Evolutionary conservation across 2,797 vertebrate genomes (phyloP).

Genomic region (Avahi laniger): DNA sequence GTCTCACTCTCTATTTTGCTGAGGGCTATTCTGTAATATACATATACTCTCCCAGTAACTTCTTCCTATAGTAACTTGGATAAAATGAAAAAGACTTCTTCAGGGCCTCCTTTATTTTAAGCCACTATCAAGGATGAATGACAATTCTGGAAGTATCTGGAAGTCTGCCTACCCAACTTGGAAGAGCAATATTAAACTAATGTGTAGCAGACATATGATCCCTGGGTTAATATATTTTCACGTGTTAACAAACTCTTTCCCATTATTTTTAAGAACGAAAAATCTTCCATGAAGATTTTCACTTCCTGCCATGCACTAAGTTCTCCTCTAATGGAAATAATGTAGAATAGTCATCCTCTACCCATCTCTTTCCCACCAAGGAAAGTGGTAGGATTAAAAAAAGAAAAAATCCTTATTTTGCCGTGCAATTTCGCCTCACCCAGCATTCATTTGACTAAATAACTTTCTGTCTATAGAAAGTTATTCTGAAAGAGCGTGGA

Average conservation of each 20-base stretch:
- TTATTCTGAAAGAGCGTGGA: not conserved
- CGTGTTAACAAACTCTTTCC: not conserved
- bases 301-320: not conserved
- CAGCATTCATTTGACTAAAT: not conserved
- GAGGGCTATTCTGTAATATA: not conserved
- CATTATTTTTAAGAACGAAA: constrained; percentile 58
- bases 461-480: not conserved
- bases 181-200: not conserved
- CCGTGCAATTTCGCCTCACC: constrained; percentile 6
- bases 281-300: constrained; percentile 42
- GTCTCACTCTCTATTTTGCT: not conserved
- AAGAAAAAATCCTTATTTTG: not conserved
- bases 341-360: constrained; percentile 14
- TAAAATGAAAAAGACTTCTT: not conserved
- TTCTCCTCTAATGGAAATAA: constrained; percentile 30
- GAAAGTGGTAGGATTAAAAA: not conserved
- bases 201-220: not conserved
- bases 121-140: not conserved
- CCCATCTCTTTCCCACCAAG: not conserved
- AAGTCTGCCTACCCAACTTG: not conserved
- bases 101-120: not conserved
- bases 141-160: not conserved
- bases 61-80: not conserved
- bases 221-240: not conserved
- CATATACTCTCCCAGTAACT: not conserved